Evolutionary conservation across 2,888 invertebrate species (phyloP), one percentile per base, ranked within the genome.

Genomic region (Drosophila cognata): DNA sequence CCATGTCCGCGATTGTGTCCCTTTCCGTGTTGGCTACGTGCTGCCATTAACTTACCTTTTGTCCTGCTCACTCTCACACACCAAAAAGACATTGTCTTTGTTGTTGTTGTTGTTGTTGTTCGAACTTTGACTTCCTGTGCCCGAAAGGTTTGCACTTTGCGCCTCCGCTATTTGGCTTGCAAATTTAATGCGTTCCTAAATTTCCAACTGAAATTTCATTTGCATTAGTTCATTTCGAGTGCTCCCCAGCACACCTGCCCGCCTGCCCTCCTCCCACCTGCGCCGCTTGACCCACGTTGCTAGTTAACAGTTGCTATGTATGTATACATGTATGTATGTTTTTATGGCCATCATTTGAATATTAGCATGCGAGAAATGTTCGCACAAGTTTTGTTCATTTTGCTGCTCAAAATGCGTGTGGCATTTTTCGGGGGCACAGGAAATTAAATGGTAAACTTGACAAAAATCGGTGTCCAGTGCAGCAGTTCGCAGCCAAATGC

Each of bases 151-250:
- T 76, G 79, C 81, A 80, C 80, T 79, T 77, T 73, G 77, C 67
- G 76, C 77, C 77, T 86, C 73, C 83, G 77, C 72, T 74, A 84
- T 87, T 89, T 84, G 71, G 79, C 75, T 82, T 77, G 79, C 71
- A 84, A 87, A 84, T 89, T 87, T 81, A 77, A 86, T 89, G 84
- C 76, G 79, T 81, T 71, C 78, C 74, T 72, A 77, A 77, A 88
- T 78, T 81, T 71, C 77, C 57, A 48, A 74, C 79, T 79, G 72
- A 83, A 82, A 80, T 82, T 88, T 83, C 81, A 83, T 83, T 88
- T 74, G 61, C 84, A 77, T 77, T 85, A 75, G 81, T 83, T 85
- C 81, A 82, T 82, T 84, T 87, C 53, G 29, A 79, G 76, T 68
- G 65, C 59, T 56, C 48, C 18, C 57, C 29, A 18, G 13, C 16